Evolutionary conservation across 1,140 invertebrate species (phyloP).

Genomic region (Cherax destructor): DNA sequence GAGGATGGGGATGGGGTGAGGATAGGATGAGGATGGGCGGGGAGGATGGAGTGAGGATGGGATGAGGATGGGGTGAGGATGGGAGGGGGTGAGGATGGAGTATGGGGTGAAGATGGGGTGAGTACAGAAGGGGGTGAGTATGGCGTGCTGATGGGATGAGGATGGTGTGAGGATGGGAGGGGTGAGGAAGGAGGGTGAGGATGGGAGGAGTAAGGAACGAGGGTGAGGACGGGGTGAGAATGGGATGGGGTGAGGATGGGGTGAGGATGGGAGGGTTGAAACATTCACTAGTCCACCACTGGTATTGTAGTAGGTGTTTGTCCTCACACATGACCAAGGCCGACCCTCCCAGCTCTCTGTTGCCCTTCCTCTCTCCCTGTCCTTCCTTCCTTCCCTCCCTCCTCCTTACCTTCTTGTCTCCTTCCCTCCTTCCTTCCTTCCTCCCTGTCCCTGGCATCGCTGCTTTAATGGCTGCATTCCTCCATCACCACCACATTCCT

Average conservation of each 20-base stretch:
- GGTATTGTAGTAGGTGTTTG: too few relatives aligned
- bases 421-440: not conserved
- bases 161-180: not conserved
- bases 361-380: not conserved
- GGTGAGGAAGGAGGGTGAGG: not conserved
- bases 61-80: too few relatives aligned
- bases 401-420: not conserved
- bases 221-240: not conserved
- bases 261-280: not conserved
- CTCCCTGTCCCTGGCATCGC: not conserved
- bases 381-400: not conserved
- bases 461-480: too few relatives aligned
- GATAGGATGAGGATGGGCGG: too few relatives aligned
- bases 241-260: not conserved
- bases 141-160: too few relatives aligned
- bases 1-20: too few relatives aligned
- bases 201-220: not conserved
- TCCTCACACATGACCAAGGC: constrained; percentile 11
- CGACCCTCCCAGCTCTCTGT: not conserved
- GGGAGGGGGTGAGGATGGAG: too few relatives aligned
- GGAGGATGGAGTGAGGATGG: too few relatives aligned
- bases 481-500: too few relatives aligned
- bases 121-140: too few relatives aligned
- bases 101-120: too few relatives aligned
- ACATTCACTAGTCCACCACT: not conserved